phyloP scores from a whole-genome alignment of 2,797 vertebrate species.

The Discoglossus pictus region DNA sequence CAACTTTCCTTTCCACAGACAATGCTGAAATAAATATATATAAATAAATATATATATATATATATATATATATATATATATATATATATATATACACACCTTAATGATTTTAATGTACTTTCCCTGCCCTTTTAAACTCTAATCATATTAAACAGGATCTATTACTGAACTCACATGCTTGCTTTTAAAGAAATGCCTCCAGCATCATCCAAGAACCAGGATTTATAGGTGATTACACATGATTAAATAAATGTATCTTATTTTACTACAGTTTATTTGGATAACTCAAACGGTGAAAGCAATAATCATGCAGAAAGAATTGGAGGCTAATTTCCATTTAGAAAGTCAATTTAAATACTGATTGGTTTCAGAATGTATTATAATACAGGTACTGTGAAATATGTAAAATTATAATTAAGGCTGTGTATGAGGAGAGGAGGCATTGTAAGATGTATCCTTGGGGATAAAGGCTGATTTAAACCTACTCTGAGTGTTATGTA shows the following conservation, averaged over 20 bases:
- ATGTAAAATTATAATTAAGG: conserved; percentile 63
- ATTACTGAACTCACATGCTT: no score
- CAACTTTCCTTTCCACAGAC: no score
- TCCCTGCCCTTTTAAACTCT: no score
- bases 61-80: no score
- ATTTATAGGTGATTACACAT: neutral
- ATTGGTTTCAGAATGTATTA: conserved; percentile 63
- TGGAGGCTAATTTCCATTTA: conserved; percentile 68
- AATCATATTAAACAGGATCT: no score
- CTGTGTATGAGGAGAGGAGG: neutral
- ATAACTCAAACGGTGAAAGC: conserved; percentile 52
- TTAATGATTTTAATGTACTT: no score
- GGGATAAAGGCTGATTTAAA: conserved; percentile 10
- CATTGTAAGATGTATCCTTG: neutral
- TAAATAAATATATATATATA: no score
- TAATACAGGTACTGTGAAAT: conserved; percentile 49
- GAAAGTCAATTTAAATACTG: conserved; percentile 67
- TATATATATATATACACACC: no score
- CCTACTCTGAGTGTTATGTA: no score
- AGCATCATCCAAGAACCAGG: no score
- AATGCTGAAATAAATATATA: no score
- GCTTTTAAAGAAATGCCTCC: no score
- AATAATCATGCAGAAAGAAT: conserved; percentile 54
- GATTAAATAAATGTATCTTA: conserved; percentile 16
- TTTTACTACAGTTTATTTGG: conserved; percentile 41